A percentile compares a stretch with the other conserved stretches of the same genome.
Conservation (phyloP, 2,797 vertebrate species). For the Sebastes melanostomus region DNA sequence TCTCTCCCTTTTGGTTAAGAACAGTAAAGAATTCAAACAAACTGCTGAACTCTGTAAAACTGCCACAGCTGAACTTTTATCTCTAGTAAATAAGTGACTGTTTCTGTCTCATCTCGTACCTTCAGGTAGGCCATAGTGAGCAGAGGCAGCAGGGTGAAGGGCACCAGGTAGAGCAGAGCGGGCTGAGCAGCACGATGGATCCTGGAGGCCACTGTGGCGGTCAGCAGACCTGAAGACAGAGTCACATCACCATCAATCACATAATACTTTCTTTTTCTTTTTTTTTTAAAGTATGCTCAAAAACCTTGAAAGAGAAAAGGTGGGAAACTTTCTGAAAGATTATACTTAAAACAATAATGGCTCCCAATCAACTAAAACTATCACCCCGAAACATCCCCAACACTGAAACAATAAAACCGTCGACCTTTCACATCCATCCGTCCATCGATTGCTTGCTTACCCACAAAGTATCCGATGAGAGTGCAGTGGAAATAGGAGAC, state of each 20-base stretch:
- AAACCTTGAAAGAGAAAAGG: background rate
- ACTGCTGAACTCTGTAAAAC: background rate
- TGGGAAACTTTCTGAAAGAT: background rate
- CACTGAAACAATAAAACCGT: no score
- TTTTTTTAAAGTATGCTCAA: background rate
- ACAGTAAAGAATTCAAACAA: background rate
- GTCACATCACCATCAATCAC: background rate
- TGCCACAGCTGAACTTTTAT: background rate
- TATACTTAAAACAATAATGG: background rate
- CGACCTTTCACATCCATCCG: slow-evolving; percentile 7
- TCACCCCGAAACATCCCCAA: background rate
- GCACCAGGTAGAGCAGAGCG: slow-evolving; percentile 97
- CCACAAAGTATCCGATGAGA: slow-evolving; percentile 98
- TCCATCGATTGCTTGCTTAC: slow-evolving; percentile 83
- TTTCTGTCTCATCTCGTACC: slow-evolving; percentile 73
- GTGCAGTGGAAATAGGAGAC: slow-evolving; percentile 99
- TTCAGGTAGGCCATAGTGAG: slow-evolving; percentile 99
- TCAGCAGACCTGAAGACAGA: slow-evolving; percentile 88
- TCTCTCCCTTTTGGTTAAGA: no score
- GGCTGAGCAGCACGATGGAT: slow-evolving; percentile 98
- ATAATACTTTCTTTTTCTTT: background rate
- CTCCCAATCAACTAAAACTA: background rate
- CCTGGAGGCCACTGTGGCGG: slow-evolving; percentile 97
- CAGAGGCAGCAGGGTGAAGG: slow-evolving; percentile 98
- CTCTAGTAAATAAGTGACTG: background rate